Evolutionary conservation across 2,797 vertebrate genomes (phyloP).

Genomic region (Champsocephalus gunnari): DNA sequence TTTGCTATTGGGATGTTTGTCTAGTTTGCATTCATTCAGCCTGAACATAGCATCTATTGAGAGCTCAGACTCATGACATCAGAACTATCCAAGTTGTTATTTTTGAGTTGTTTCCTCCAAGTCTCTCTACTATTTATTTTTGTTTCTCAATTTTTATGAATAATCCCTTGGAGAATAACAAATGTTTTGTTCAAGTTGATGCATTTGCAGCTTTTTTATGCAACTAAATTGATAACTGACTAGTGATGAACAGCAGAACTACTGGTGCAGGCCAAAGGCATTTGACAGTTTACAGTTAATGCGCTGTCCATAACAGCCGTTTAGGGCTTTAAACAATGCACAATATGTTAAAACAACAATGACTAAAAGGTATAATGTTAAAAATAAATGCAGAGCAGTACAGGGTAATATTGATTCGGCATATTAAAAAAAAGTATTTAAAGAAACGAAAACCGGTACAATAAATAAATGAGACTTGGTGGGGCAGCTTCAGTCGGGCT

Average conservation of each 20-base stretch:
- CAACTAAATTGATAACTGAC: too few species aligned
- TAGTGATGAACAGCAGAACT: too few species aligned
- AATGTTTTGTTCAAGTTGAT: not conserved
- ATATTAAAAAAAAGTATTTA: not conserved
- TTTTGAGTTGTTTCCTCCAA: not conserved
- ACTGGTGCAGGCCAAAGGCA: not conserved
- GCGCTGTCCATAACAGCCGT: not conserved
- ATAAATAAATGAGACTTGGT: not conserved
- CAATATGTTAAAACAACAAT: not conserved
- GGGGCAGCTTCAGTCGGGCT: conserved; percentile 26
- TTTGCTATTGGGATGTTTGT: not conserved
- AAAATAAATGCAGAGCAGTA: not conserved
- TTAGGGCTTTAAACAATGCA: not conserved
- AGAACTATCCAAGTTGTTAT: not conserved
- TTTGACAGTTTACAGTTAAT: too few species aligned
- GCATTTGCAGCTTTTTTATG: not conserved
- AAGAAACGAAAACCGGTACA: not conserved
- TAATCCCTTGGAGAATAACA: not conserved
- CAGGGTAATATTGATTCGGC: not conserved
- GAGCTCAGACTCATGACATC: not conserved
- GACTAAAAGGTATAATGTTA: not conserved
- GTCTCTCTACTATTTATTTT: too few species aligned
- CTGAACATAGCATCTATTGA: not conserved
- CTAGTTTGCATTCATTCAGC: not conserved
- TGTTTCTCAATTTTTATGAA: not conserved